phyloP scores from a whole-genome alignment of 2,113 vertebrate species.

The Nycticebus coucang region DNA sequence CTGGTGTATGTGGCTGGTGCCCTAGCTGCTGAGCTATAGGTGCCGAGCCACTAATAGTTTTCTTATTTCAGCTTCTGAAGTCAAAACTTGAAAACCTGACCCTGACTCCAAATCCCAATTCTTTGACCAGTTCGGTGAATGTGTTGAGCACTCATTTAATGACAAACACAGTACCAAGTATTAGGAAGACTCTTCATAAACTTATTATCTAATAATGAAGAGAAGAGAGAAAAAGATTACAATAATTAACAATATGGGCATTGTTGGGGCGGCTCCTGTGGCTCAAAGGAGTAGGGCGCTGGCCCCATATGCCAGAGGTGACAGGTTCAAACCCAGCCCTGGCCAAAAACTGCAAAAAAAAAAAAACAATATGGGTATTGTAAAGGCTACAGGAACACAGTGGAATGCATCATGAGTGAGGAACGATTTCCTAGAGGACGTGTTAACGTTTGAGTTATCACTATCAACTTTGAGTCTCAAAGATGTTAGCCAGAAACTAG shows the following conservation, averaged over 20 bases:
- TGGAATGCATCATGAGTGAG: neutral
- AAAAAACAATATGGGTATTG: neutral
- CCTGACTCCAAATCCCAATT: neutral
- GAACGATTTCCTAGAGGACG: neutral
- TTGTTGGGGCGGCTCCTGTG: too few species aligned
- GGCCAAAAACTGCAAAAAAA: too few species aligned
- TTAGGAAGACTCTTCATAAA: neutral
- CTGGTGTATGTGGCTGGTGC: too few species aligned
- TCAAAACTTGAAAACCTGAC: slow-evolving; percentile 38
- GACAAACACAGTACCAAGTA: neutral
- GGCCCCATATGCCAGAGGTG: too few species aligned
- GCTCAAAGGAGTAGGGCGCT: too few species aligned
- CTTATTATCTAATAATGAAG: neutral
- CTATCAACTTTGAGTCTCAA: neutral
- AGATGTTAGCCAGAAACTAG: neutral
- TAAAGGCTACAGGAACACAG: neutral
- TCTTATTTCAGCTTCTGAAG: slow-evolving; percentile 28
- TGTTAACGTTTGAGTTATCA: slow-evolving; percentile 26
- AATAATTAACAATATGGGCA: neutral
- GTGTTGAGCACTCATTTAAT: neutral
- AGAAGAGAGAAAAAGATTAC: neutral
- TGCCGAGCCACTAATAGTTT: neutral
- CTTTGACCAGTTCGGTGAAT: slow-evolving; percentile 4
- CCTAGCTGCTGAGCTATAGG: too few species aligned
- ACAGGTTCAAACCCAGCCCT: too few species aligned